Evolutionary conservation across 64 coral and sea anemone genomes (phyloP).

Genomic region (Montipora cactus): DNA sequence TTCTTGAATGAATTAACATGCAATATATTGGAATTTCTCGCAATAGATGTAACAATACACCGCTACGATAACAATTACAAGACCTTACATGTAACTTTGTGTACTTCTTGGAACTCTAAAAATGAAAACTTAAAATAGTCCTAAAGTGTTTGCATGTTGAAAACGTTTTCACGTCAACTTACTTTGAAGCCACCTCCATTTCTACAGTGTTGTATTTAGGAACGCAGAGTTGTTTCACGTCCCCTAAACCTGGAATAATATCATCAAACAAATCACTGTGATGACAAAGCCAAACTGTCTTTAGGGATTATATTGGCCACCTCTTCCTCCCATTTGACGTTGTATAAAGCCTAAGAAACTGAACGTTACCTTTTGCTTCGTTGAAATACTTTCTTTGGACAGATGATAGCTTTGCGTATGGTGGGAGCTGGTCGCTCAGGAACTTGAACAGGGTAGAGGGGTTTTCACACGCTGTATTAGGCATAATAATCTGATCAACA

Average conservation of each 20-base stretch:
- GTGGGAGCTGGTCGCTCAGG: conserved; percentile 79
- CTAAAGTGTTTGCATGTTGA: too few relatives aligned
- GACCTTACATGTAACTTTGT: too few relatives aligned
- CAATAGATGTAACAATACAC: too few relatives aligned
- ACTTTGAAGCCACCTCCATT: conserved; percentile 97
- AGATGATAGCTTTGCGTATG: conserved; percentile 84
- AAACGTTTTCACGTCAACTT: conserved; percentile 20
- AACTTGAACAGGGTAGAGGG: conserved; percentile 89
- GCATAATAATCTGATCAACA: conserved; percentile 84
- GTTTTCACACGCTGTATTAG: conserved; percentile 98
- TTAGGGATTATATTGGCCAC: conserved; percentile 2
- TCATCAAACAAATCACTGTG: not conserved
- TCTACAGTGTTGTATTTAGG: conserved; percentile 96
- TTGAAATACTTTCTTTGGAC: conserved; percentile 98
- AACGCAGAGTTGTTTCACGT: conserved; percentile 92
- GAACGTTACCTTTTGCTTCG: conserved; percentile 89
- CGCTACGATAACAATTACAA: too few relatives aligned
- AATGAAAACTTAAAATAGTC: too few relatives aligned
- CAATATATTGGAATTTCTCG: too few relatives aligned
- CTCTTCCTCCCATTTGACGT: conserved; percentile 6
- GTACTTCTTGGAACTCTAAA: too few relatives aligned
- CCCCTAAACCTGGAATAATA: conserved; percentile 74
- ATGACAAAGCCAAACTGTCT: conserved; percentile 1
- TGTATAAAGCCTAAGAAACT: conserved; percentile 3
- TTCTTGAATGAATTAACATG: too few relatives aligned